Percentiles rank a stretch among this genome's conserved stretches.
Conservation (phyloP, 2,888 invertebrate species). For the Cerastis rubricosa region DNA sequence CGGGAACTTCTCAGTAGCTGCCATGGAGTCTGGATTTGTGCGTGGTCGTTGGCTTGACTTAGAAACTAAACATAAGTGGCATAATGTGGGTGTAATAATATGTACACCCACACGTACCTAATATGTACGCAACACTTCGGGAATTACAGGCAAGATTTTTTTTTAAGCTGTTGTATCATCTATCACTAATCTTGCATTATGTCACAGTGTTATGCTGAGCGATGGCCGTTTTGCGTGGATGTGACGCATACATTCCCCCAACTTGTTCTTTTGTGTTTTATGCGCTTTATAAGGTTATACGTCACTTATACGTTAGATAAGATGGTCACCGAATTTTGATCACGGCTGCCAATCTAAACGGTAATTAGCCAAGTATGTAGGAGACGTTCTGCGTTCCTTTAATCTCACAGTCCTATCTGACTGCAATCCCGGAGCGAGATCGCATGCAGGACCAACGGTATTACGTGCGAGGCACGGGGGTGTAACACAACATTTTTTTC, state of each 20-base stretch:
- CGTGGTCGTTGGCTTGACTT: not conserved
- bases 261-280: not conserved
- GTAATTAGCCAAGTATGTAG: not conserved
- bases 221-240: not conserved
- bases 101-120: no score
- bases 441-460: not conserved
- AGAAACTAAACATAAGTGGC: not conserved
- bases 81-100: not conserved
- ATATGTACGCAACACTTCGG: no score
- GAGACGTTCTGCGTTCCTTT: not conserved
- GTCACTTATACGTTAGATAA: not conserved
- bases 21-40: not conserved
- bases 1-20: not conserved
- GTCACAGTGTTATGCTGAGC: not conserved
- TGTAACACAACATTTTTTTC: not conserved
- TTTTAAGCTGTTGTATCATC: not conserved
- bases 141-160: not conserved
- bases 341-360: not conserved
- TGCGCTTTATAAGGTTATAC: not conserved
- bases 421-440: not conserved
- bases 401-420: not conserved
- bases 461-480: not conserved
- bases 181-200: not conserved
- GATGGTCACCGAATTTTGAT: not conserved
- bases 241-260: not conserved